These are phyloP conservation scores for Holothuria leucospilota DNA, from an alignment of 53 echinoderm and acorn worm genomes.

Conservation along the genomic window DNA sequence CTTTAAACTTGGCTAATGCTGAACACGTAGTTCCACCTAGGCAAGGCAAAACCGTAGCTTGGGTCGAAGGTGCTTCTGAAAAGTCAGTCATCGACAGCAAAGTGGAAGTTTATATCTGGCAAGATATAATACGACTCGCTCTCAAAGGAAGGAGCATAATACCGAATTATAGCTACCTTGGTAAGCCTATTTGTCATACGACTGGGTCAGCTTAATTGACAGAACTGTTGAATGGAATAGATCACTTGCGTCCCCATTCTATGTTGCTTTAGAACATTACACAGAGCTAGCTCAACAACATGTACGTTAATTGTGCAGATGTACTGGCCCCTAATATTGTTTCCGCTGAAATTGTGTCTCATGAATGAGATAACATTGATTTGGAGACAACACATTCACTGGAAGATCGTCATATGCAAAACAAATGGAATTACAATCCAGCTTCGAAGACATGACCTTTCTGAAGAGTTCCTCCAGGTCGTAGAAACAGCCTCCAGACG, in stretches of 20 bases:
- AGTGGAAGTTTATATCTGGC: too few species aligned
- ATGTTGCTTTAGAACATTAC: conserved; percentile 53
- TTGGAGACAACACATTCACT: conserved; percentile 16
- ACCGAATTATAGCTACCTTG: conserved; percentile 22
- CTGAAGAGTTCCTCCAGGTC: conserved; percentile 1
- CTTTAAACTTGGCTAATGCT: conserved; percentile 34
- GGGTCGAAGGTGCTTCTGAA: too few species aligned
- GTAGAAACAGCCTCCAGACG: conserved; percentile 27
- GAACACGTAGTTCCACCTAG: not conserved
- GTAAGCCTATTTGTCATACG: conserved; percentile 39
- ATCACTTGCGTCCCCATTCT: conserved; percentile 23
- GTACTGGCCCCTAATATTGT: not conserved
- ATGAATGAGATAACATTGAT: conserved; percentile 42
- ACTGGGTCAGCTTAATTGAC: conserved; percentile 39
- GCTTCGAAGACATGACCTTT: conserved; percentile 32
- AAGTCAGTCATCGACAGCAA: too few species aligned
- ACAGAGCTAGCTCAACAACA: conserved; percentile 50
- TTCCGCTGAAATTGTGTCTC: not conserved
- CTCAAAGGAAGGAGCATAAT: conserved; percentile 38
- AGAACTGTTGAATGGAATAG: conserved; percentile 60
- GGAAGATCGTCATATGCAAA: conserved; percentile 1
- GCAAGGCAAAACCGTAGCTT: conserved; percentile 53
- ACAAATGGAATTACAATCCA: conserved; percentile 44
- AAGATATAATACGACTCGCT: conserved; percentile 46
- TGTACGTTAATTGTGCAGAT: not conserved